A percentile compares a stretch with the other conserved stretches of the same genome.
Evolutionary conservation across 2,888 invertebrate genomes (phyloP).

Genomic region (Drosophila affinis): DNA sequence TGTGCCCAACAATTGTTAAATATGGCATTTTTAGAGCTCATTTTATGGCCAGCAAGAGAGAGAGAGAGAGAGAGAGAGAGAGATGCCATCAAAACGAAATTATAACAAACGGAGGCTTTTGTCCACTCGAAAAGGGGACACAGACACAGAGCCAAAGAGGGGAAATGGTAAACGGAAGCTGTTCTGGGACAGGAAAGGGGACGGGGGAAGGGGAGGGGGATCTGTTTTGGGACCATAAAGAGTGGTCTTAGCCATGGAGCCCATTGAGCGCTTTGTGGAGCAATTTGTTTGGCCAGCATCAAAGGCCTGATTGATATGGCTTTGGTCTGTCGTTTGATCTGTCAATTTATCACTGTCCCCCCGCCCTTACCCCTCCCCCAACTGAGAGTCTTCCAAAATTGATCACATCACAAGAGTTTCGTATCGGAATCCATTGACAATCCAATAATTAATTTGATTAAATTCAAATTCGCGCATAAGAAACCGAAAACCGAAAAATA

Average conservation of each 20-base stretch:
- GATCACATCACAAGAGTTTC: constrained; percentile 28
- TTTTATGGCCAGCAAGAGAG: constrained; percentile 54
- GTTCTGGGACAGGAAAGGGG: constrained; percentile 48
- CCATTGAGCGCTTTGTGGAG: constrained; percentile 44
- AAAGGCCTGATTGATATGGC: constrained; percentile 41
- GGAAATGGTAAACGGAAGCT: constrained; percentile 66
- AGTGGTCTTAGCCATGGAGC: constrained; percentile 61
- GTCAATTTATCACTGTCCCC: constrained; percentile 73
- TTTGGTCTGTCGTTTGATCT: constrained; percentile 51
- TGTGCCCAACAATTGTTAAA: constrained; percentile 73
- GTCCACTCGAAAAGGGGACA: constrained; percentile 27
- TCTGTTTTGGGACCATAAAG: constrained; percentile 63
- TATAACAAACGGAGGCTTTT: constrained; percentile 59
- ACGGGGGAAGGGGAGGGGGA: background rate
- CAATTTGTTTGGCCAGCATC: constrained; percentile 57
- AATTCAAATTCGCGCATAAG: constrained; percentile 70
- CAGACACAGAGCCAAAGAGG: constrained; percentile 1
- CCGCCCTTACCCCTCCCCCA: background rate
- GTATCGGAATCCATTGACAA: constrained; percentile 61
- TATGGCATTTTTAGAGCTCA: constrained; percentile 60
- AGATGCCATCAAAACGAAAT: constrained; percentile 17
- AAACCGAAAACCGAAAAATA: constrained; percentile 43
- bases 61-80: constrained; percentile 32
- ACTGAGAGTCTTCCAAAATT: constrained; percentile 19
- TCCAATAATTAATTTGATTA: constrained; percentile 76